Evolutionary conservation across 2,888 invertebrate genomes (phyloP).

Genomic region (Balanococcus diminutus): DNA sequence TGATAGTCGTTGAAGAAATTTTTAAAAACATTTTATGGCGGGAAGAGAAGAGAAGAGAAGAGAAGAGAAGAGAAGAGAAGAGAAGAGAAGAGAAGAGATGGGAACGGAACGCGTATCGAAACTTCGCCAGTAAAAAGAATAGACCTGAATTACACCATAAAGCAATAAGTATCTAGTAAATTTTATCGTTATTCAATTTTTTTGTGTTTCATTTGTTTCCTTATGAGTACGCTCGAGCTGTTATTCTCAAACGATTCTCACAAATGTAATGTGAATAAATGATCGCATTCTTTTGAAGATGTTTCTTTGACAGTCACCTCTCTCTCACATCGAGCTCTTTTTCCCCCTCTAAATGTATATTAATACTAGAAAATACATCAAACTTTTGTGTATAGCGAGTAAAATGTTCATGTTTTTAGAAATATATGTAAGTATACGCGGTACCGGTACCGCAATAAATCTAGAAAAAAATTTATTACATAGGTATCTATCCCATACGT

Average conservation of each 20-base stretch:
- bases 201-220: slow-evolving; percentile 5
- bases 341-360: background rate
- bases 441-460: background rate
- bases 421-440: background rate
- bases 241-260: background rate
- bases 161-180: background rate
- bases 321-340: background rate
- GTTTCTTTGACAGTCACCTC: slow-evolving; percentile 12
- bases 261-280: slow-evolving; percentile 19
- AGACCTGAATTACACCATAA: background rate
- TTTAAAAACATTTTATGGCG: background rate
- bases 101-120: too few relatives aligned
- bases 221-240: background rate
- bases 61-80: too few relatives aligned
- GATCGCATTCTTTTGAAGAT: background rate
- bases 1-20: background rate
- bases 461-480: background rate
- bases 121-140: background rate
- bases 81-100: too few relatives aligned
- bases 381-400: background rate
- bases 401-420: background rate
- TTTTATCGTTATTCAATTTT: background rate
- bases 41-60: background rate
- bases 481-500: background rate
- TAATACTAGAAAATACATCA: background rate